These are phyloP conservation scores for Diplodus puntazzo DNA, from an alignment of 2,797 vertebrate species.

Conservation along the genomic window DNA sequence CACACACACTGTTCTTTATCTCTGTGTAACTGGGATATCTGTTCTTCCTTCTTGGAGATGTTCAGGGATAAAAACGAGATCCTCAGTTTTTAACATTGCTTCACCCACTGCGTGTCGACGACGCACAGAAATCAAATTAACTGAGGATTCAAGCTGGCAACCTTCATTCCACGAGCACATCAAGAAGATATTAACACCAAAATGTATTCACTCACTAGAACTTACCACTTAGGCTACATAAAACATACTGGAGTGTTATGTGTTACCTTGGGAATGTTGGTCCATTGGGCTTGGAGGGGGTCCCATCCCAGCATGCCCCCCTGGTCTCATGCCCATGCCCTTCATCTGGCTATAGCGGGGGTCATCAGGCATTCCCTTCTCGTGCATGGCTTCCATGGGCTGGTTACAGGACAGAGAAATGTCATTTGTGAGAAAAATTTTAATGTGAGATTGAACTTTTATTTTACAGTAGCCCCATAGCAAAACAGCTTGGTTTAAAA, in stretches of 20 bases:
- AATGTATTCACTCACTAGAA: neutral
- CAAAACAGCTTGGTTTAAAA: neutral
- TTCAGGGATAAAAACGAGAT: neutral
- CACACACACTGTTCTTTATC: neutral
- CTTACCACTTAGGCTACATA: neutral
- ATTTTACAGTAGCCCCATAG: neutral
- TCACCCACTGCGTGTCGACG: neutral
- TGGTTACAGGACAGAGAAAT: constrained; percentile 55
- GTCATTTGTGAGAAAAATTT: neutral
- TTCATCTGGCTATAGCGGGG: constrained; percentile 95
- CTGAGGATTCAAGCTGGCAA: neutral
- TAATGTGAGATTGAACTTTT: neutral
- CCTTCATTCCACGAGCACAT: neutral
- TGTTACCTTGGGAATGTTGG: constrained; percentile 96
- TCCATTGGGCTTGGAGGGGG: constrained; percentile 97
- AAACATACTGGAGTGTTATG: neutral
- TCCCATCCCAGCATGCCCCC: constrained; percentile 91
- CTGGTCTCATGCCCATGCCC: constrained; percentile 91
- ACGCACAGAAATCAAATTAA: neutral
- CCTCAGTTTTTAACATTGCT: neutral
- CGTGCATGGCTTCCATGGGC: constrained; percentile 95
- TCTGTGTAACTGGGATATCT: neutral
- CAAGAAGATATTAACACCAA: neutral
- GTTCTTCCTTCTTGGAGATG: neutral
- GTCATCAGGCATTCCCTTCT: constrained; percentile 92